Percentiles rank a stretch among this genome's conserved stretches.
These are phyloP conservation scores for Smittia sp. DNA, from an alignment of 2,888 invertebrate species.

Conservation along the genomic window DNA sequence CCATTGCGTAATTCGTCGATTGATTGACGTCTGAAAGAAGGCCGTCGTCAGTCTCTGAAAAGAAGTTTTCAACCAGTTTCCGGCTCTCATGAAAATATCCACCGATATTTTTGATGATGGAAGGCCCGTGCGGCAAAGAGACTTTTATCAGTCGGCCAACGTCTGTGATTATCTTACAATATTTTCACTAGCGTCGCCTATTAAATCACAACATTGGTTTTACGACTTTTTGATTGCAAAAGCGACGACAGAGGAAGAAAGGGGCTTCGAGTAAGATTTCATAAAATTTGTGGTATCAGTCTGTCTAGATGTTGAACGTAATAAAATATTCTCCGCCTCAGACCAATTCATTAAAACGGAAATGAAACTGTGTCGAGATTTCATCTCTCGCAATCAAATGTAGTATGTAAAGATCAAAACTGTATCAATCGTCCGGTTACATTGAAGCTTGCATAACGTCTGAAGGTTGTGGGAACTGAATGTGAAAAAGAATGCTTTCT, in stretches of 20 bases:
- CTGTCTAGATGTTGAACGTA: too few relatives aligned
- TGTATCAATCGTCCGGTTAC: too few relatives aligned
- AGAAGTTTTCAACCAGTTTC: neutral
- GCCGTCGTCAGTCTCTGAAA: neutral
- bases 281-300: neutral
- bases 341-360: too few relatives aligned
- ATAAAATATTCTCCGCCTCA: too few relatives aligned
- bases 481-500: too few relatives aligned
- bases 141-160: neutral
- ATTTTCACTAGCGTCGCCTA: constrained; percentile 10
- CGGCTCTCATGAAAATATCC: neutral
- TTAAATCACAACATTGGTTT: constrained; percentile 13
- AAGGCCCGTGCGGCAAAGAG: neutral
- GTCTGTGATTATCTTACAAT: constrained; percentile 18
- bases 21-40: neutral
- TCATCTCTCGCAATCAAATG: too few relatives aligned
- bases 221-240: neutral
- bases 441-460: too few relatives aligned
- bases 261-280: neutral
- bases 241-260: neutral
- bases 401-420: too few relatives aligned
- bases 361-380: too few relatives aligned
- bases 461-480: too few relatives aligned
- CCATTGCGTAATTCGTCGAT: neutral
- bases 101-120: neutral